Percentiles rank a stretch among this genome's conserved stretches.
Evolutionary conservation across 2,113 vertebrate genomes (phyloP).

Genomic region (Microtus montanus): DNA sequence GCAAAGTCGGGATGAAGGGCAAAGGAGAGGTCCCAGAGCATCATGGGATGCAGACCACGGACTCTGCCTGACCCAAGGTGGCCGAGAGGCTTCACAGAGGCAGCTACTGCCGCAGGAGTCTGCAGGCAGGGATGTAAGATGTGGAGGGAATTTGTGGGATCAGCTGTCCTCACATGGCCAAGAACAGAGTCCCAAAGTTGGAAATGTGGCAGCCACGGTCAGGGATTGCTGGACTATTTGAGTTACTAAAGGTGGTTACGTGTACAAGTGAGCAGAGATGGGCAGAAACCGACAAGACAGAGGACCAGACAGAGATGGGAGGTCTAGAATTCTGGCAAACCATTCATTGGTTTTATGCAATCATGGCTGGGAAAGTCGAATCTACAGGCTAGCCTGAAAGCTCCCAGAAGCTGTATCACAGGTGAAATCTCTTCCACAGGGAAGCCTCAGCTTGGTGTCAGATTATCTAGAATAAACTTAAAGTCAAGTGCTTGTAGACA

Average conservation of each 20-base stretch:
- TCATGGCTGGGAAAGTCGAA: neutral
- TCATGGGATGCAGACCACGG: neutral
- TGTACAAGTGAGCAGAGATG: rapidly evolving
- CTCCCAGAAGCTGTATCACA: neutral
- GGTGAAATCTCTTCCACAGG: neutral
- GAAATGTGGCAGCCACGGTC: neutral
- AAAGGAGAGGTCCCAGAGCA: neutral
- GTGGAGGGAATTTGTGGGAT: neutral
- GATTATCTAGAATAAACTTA: constrained; percentile 8
- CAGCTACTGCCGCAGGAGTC: no score
- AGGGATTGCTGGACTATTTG: neutral
- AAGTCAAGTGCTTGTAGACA: neutral
- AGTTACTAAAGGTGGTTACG: neutral
- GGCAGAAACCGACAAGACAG: neutral
- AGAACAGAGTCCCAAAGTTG: neutral
- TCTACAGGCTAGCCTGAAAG: neutral
- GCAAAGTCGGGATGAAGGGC: neutral
- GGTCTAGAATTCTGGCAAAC: neutral
- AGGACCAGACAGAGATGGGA: neutral
- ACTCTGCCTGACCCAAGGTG: neutral
- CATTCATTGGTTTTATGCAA: neutral
- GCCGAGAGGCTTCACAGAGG: neutral
- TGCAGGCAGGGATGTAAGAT: neutral
- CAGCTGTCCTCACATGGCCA: neutral
- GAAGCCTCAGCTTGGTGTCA: neutral